These are phyloP conservation scores for Thalassarche chlororhynchos DNA, from an alignment of 2,113 vertebrate genomes.

Conservation along the genomic window DNA sequence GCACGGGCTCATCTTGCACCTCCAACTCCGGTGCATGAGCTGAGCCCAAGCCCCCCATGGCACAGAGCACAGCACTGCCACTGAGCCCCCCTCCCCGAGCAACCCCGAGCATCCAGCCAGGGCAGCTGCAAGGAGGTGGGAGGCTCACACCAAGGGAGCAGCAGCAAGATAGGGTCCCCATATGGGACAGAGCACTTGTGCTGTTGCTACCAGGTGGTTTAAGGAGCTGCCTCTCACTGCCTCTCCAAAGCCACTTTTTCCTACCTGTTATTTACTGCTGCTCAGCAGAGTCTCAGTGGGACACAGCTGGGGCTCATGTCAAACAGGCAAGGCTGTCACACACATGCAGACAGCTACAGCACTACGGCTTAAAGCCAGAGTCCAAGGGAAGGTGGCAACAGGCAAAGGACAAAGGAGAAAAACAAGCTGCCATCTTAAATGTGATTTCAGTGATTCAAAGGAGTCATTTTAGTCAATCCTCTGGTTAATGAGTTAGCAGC, in stretches of 20 bases:
- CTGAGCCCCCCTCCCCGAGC: not conserved
- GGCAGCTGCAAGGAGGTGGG: not conserved
- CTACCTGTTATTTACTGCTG: not conserved
- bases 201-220: not conserved
- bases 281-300: not conserved
- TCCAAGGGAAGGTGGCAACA: not conserved
- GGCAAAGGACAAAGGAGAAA: not conserved
- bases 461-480: not conserved
- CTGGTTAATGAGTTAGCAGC: not conserved
- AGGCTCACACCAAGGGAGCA: not conserved
- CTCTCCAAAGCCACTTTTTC: not conserved
- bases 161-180: not conserved
- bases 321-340: not conserved
- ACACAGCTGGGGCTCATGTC: not conserved
- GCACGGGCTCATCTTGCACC: not conserved
- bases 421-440: not conserved
- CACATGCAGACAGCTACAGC: not conserved
- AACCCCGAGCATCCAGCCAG: not conserved
- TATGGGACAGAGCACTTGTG: rapidly evolving
- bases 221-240: not conserved
- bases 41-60: not conserved
- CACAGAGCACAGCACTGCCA: not conserved
- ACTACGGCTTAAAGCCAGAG: not conserved
- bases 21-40: not conserved
- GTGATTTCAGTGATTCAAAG: not conserved